phyloP scores from a whole-genome alignment of 2,797 vertebrate species.

The Hoplostethus atlanticus region DNA sequence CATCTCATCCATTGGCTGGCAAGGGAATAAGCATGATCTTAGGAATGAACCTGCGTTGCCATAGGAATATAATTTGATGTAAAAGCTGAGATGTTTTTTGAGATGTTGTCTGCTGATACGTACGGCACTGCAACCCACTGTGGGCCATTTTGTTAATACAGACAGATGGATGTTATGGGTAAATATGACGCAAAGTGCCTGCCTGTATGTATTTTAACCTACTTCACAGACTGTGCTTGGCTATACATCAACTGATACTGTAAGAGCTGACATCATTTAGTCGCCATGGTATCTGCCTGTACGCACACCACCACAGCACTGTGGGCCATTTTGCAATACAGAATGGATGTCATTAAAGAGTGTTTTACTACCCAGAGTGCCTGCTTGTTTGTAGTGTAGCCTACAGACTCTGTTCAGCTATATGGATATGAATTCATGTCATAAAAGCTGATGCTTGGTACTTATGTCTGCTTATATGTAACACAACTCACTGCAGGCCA shows the following conservation, averaged over 20 bases:
- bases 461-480: conserved; percentile 23
- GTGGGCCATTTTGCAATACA: conserved; percentile 43
- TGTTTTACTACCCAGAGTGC: conserved; percentile 28
- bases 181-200: background rate
- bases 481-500: conserved; percentile 24
- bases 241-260: background rate
- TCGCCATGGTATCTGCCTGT: conserved; percentile 5
- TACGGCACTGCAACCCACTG: background rate
- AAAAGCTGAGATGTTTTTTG: background rate
- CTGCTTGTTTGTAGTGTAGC: conserved; percentile 32
- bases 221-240: background rate
- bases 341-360: conserved; percentile 50
- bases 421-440: conserved; percentile 34
- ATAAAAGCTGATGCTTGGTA: conserved; percentile 34
- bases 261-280: conserved; percentile 17
- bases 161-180: background rate
- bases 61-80: conserved; percentile 7
- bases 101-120: background rate
- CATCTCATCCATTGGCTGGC: background rate
- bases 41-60: background rate
- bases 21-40: background rate
- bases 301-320: conserved; percentile 26
- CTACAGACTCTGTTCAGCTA: conserved; percentile 40
- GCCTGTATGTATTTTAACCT: background rate
- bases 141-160: background rate